These are phyloP conservation scores for Troilus luridus DNA, from an alignment of 2,888 invertebrate species.

Conservation along the genomic window DNA sequence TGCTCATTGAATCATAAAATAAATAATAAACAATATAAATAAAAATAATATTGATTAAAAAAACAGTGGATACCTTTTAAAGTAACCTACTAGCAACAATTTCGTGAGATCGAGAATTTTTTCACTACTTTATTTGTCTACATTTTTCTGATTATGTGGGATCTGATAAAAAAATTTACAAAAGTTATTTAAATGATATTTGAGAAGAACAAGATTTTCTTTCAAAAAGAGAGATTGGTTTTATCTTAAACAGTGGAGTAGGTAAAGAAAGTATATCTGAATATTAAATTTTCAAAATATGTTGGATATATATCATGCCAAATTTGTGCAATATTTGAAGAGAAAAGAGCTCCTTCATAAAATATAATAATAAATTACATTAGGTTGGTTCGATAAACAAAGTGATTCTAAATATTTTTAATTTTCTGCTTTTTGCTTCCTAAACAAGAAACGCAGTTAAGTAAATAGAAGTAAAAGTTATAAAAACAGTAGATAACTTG, in stretches of 20 bases:
- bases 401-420: too few relatives aligned
- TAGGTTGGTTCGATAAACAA: too few relatives aligned
- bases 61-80: neutral
- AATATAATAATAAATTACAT: too few relatives aligned
- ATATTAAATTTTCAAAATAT: neutral
- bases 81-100: neutral
- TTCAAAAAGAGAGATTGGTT: neutral
- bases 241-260: neutral
- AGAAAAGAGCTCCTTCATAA: too few relatives aligned
- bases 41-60: neutral
- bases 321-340: too few relatives aligned
- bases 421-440: too few relatives aligned
- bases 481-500: neutral
- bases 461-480: too few relatives aligned
- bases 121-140: neutral
- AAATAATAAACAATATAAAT: slow-evolving; percentile 34
- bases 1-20: neutral
- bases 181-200: neutral
- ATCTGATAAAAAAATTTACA: neutral
- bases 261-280: neutral
- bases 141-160: neutral
- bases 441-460: too few relatives aligned
- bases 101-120: neutral
- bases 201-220: neutral
- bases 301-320: too few relatives aligned